A percentile compares a stretch with the other conserved stretches of the same genome.
These are phyloP conservation scores for Calliphora vomitoria DNA, from an alignment of 2,888 invertebrate genomes.

Conservation along the genomic window DNA sequence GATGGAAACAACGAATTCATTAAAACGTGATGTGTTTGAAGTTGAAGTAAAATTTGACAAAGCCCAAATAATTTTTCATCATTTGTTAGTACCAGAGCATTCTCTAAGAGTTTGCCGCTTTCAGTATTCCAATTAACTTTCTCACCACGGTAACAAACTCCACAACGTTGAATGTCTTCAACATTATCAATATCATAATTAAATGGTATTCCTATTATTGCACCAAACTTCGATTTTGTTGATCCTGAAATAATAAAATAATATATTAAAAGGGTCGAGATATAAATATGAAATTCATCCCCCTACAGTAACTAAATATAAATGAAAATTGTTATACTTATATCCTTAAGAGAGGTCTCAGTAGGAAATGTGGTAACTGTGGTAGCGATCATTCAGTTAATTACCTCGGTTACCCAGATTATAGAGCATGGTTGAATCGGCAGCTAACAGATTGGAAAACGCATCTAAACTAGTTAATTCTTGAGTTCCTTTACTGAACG, in stretches of 20 bases:
- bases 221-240: slow-evolving; percentile 87
- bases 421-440: no score
- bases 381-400: no score
- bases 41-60: slow-evolving; percentile 89
- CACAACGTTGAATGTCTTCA: slow-evolving; percentile 86
- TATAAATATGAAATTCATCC: no score
- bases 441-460: no score
- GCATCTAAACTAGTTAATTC: no score
- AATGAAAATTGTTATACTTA: no score
- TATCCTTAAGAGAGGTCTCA: no score
- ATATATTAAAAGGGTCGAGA: no score
- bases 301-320: no score
- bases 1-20: slow-evolving; percentile 86
- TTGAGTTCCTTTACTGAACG: no score
- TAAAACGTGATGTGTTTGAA: slow-evolving; percentile 87
- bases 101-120: slow-evolving; percentile 87
- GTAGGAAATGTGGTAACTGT: no score
- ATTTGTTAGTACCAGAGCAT: slow-evolving; percentile 90
- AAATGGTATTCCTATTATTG: slow-evolving; percentile 89
- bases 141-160: slow-evolving; percentile 87
- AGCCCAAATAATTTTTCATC: slow-evolving; percentile 92
- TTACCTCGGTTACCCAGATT: no score
- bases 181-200: slow-evolving; percentile 88
- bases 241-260: slow-evolving; percentile 85
- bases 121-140: slow-evolving; percentile 88